Conservation (phyloP, 2,797 vertebrate genomes). For the Orientallactaga sibirica region DNA sequence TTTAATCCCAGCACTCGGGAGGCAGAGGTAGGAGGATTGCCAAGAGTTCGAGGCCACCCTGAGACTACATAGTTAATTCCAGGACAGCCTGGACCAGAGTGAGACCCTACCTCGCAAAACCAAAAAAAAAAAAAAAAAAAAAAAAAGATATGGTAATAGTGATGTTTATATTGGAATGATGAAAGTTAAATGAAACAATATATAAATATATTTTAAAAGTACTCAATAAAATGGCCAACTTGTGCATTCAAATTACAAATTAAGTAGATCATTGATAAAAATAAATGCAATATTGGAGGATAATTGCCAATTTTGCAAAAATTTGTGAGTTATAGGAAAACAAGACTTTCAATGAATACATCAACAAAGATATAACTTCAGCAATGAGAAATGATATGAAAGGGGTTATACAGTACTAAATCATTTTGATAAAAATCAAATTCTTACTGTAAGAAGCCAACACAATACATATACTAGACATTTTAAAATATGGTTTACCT, state of each 20-base stretch:
- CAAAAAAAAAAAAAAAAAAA: too few relatives aligned
- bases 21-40: too few relatives aligned
- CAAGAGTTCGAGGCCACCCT: too few relatives aligned
- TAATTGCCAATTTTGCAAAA: neutral
- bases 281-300: neutral
- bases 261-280: neutral
- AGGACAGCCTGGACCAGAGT: too few relatives aligned
- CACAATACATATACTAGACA: neutral
- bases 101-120: too few relatives aligned
- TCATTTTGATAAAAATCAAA: neutral
- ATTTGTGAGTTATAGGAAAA: neutral
- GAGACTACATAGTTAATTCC: too few relatives aligned
- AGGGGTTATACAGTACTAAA: conserved; percentile 1
- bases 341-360: neutral
- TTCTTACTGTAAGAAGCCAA: neutral
- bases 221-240: neutral
- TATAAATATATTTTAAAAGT: conserved; percentile 20
- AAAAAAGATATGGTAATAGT: neutral
- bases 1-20: too few relatives aligned
- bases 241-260: neutral
- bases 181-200: conserved; percentile 3
- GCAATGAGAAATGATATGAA: neutral
- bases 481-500: conserved; percentile 4
- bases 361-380: conserved; percentile 35
- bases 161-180: neutral